Evolutionary conservation across 2,797 vertebrate genomes (phyloP).

Genomic region (Cossypha dichroa): DNA sequence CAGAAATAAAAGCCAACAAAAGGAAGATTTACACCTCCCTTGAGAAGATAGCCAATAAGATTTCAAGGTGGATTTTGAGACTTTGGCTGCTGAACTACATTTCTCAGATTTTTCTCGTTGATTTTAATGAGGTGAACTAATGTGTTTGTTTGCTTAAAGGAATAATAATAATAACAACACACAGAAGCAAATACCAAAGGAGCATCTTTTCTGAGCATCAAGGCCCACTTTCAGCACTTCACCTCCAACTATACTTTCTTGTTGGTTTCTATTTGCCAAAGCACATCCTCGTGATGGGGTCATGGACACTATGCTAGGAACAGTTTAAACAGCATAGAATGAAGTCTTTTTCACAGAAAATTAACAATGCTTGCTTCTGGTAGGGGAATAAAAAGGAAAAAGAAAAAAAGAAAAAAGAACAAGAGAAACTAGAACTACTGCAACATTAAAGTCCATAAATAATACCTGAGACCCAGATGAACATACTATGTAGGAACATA

Average conservation of each 20-base stretch:
- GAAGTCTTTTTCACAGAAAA: background rate
- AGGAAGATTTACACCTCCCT: slow-evolving; percentile 63
- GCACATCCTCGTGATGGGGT: background rate
- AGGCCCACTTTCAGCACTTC: background rate
- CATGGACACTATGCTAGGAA: background rate
- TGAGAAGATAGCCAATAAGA: slow-evolving; percentile 14
- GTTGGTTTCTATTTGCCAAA: background rate
- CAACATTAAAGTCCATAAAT: background rate
- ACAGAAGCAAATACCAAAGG: background rate
- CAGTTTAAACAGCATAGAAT: background rate
- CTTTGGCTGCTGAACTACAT: slow-evolving; percentile 43
- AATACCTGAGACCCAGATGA: background rate
- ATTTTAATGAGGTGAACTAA: slow-evolving; percentile 61
- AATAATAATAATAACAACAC: background rate
- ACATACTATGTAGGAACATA: background rate
- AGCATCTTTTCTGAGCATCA: background rate
- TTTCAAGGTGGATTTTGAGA: slow-evolving; percentile 59
- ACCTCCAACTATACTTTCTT: background rate
- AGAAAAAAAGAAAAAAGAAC: background rate
- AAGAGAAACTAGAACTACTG: background rate
- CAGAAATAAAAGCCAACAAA: slow-evolving; percentile 34
- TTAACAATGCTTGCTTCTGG: background rate
- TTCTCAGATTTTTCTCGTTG: slow-evolving; percentile 59
- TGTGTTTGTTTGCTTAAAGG: slow-evolving; percentile 23
- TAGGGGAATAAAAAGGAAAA: background rate